phyloP scores from a whole-genome alignment of 2,113 vertebrate species.

The Larimichthys polyactis region DNA sequence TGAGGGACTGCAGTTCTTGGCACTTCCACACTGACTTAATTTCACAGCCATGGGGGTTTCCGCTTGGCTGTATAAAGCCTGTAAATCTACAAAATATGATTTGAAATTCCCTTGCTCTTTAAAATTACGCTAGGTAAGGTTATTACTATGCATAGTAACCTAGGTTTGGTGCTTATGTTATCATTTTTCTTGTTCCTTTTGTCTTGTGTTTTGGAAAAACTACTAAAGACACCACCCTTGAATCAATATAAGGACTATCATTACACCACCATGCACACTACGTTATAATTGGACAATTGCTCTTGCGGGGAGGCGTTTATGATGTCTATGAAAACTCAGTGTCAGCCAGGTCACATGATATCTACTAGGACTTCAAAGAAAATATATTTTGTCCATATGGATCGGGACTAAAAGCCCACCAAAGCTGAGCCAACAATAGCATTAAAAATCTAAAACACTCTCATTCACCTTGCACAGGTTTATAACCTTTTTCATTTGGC shows the following conservation, averaged over 20 bases:
- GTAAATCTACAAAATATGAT: too few species aligned
- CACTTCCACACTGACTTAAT: too few species aligned
- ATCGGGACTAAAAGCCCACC: background rate
- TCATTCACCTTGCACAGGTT: conserved; percentile 32
- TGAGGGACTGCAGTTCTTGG: too few species aligned
- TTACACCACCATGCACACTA: too few species aligned
- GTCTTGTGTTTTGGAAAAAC: background rate
- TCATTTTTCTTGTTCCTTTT: too few species aligned
- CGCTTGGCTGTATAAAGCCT: too few species aligned
- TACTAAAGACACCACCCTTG: background rate
- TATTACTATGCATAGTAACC: background rate
- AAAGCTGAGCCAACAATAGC: background rate
- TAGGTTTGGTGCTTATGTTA: background rate
- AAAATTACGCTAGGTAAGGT: background rate
- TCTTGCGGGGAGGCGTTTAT: background rate
- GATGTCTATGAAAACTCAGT: background rate
- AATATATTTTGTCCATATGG: background rate
- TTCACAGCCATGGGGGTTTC: too few species aligned
- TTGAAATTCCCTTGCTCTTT: background rate
- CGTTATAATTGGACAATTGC: background rate
- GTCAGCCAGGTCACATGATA: background rate
- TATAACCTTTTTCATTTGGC: conserved; percentile 35
- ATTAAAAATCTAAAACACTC: background rate
- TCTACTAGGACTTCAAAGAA: background rate
- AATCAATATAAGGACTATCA: too few species aligned